Evolutionary conservation across 2,888 invertebrate species (phyloP), one percentile per base, ranked within the genome.

Genomic region (Corythucha ciliata): DNA sequence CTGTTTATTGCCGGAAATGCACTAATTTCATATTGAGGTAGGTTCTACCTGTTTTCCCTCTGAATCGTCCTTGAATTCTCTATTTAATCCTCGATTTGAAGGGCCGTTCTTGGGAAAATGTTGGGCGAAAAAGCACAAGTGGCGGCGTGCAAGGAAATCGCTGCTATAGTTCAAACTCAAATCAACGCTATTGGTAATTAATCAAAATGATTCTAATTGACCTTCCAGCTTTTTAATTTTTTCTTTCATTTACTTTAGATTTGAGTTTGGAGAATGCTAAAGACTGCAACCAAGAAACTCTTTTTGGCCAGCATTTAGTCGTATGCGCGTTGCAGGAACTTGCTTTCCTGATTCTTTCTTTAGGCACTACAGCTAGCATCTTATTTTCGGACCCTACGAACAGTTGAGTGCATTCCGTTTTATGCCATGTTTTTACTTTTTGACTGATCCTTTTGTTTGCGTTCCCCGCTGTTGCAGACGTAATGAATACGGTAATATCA

Each of bases 41-140:
- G 12, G 26, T 12, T 21, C 41, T n/a, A 12, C 22, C 42, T 18
- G 21, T 37, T 37, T 5, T 10, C 5, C 12, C 5, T 16, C 4
- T 16, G 5, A 10, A 37, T 14, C 4, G 37, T 39, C 22, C 7
- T 41, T 41, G 4, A 41, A 41, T 41, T 10, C 36, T 8, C 7
- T 20, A 8, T 4, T 27, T 44, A 47, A 12, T 18, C 6, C 25
- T 6, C 40, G 21, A 20, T 29, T 26, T 22, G 18, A 26, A 85
- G 89, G 56, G 83, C 92, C 1, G 75, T 97, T 29, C 44, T 51
- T 18, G 94, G 97, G 0, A 86, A 89, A 67, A 83, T 97, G 79
- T 74, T 98, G 20, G 90, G 94, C 0, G 98, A 98, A 71, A 94
- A 94, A 63, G 93, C 96, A 7, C 98, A 98, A 69, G 82, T 90